Conservation (phyloP, 1,140 invertebrate genomes). For the Drepana arcuata region DNA sequence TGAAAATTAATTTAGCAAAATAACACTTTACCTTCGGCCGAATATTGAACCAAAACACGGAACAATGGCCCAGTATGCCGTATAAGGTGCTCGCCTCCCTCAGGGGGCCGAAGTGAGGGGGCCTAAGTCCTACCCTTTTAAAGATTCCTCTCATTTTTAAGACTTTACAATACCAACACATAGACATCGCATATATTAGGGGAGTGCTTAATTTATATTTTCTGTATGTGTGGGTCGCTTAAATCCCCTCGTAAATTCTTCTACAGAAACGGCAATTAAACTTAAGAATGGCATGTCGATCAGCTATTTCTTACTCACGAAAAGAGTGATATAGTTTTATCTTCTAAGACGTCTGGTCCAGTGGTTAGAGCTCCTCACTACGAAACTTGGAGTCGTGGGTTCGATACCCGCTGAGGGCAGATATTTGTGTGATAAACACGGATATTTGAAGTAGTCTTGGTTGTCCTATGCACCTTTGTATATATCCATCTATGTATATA, state of each 20-base stretch:
- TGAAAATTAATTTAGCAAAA: slow-evolving; percentile 39
- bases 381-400: too few species aligned
- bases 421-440: too few species aligned
- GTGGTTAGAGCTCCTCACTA: too few species aligned
- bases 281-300: neutral
- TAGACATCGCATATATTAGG: slow-evolving; percentile 40
- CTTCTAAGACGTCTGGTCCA: too few species aligned
- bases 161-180: slow-evolving; percentile 67
- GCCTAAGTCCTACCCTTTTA: slow-evolving; percentile 68
- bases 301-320: neutral
- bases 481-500: too few species aligned
- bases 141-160: slow-evolving; percentile 71
- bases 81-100: slow-evolving; percentile 48
- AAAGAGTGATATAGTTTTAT: neutral
- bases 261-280: neutral
- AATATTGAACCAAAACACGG: slow-evolving; percentile 62
- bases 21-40: slow-evolving; percentile 54
- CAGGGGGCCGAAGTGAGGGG: slow-evolving; percentile 27
- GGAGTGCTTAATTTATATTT: slow-evolving; percentile 52
- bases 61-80: slow-evolving; percentile 57
- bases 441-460: too few species aligned
- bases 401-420: too few species aligned
- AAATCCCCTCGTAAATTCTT: slow-evolving; percentile 12
- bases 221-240: slow-evolving; percentile 23
- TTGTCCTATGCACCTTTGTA: too few species aligned